Evolutionary conservation across 2,113 vertebrate genomes (phyloP), one percentile per base, ranked within the genome.

Genomic region (Xenus cinereus): DNA sequence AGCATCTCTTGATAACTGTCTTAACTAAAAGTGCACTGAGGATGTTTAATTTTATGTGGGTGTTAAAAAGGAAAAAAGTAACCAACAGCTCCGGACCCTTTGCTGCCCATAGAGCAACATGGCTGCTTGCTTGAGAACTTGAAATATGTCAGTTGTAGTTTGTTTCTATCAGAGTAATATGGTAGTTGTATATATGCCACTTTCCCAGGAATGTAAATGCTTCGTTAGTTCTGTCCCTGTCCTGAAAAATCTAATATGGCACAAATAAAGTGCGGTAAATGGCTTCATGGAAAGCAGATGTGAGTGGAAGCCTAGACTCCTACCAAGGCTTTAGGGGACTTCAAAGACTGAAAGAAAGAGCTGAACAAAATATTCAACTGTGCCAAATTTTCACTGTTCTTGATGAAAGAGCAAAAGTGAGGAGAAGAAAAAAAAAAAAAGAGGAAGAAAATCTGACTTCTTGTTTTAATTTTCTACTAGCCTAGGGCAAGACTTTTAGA

Each of bases 221-320:
- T 96, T 95, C 85, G 51, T 96, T 97, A 95, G 84, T 94, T 95
- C 90, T 92, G 95, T 96, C 95, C 93, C 83, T 91, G 94, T 95
- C 94, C 94, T 95, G 94, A 97, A 97, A 95, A 97, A 96, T 94
- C 89, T 83, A 96, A 96, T 97, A 94, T 96, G 95, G 96, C 95
- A 97, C 95, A 96, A 98, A 97, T 95, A 93, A 96, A 98, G 87
- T 93, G 96, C 20, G 71, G 96, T 96, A 91, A 94, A 95, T 91
- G 92, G 90, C 80, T 97, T 98, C 97, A 98, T 97, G 92, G 90
- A 95, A 98, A 98, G 96, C 97, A 98, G 97, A 97, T 98, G 97
- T 97, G 95, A 92, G 74, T 94, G 91, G 93, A 97, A 97, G 95
- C 94, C 74, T 69, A 96, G 72, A 94, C 87, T 97, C 94, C 95